phyloP scores from a whole-genome alignment of 2,113 vertebrate genomes.

The Hyperopisus bebe region DNA sequence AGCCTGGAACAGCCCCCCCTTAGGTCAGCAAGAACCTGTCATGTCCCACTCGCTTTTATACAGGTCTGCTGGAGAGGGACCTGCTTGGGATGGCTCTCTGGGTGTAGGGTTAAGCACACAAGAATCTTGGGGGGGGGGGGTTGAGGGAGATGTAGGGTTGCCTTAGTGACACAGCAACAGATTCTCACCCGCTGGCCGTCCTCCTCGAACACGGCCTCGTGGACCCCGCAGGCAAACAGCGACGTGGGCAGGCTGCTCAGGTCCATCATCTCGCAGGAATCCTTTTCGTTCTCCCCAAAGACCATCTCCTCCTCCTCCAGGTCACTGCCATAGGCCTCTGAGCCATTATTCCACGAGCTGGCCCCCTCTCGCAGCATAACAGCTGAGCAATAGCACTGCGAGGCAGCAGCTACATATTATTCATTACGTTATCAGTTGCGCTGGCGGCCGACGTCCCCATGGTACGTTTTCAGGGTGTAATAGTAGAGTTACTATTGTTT shows the following conservation, averaged over 20 bases:
- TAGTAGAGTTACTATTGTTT: background rate
- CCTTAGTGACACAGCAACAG: background rate
- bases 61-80: background rate
- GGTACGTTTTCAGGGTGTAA: background rate
- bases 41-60: too few species aligned
- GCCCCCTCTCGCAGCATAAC: conserved; percentile 72
- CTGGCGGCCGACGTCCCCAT: background rate
- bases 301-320: conserved; percentile 84
- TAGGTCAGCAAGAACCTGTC: background rate
- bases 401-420: background rate
- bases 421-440: background rate
- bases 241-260: conserved; percentile 82
- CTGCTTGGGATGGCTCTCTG: background rate
- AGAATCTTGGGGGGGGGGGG: background rate
- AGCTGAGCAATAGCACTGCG: conserved; percentile 11
- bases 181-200: conserved; percentile 72
- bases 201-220: conserved; percentile 77
- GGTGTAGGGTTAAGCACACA: background rate
- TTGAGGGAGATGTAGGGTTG: background rate
- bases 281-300: conserved; percentile 81
- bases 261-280: conserved; percentile 88
- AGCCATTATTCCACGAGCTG: conserved; percentile 77
- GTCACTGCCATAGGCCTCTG: conserved; percentile 83
- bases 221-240: conserved; percentile 83
- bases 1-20: background rate